phyloP scores from a whole-genome alignment of 2,797 vertebrate genomes.

The Myotis findleyi region DNA sequence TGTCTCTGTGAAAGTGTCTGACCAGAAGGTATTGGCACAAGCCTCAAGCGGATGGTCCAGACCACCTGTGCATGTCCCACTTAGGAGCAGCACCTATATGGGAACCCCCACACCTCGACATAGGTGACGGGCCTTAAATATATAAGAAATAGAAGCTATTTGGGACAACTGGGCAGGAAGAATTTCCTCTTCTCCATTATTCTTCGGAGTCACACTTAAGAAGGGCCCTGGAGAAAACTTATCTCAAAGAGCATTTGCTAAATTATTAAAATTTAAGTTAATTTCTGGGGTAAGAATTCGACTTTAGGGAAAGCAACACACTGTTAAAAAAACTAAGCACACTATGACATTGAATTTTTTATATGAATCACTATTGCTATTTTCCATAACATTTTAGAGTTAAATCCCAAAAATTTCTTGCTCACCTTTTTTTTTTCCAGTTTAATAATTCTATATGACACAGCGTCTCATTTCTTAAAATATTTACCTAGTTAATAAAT shows the following conservation, averaged over 20 bases:
- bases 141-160: too few species aligned
- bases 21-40: too few species aligned
- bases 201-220: not conserved
- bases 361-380: not conserved
- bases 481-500: not conserved
- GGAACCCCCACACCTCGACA: too few species aligned
- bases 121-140: too few species aligned
- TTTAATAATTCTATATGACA: not conserved
- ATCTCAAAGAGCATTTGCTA: not conserved
- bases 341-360: not conserved
- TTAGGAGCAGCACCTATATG: too few species aligned
- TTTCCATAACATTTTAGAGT: constrained; percentile 6
- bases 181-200: not conserved
- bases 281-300: not conserved
- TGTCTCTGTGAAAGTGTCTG: too few species aligned
- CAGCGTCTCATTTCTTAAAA: not conserved
- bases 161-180: too few species aligned
- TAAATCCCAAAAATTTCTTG: not conserved
- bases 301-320: not conserved
- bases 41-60: too few species aligned
- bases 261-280: constrained; percentile 24
- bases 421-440: not conserved
- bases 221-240: not conserved
- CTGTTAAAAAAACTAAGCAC: not conserved
- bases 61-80: too few species aligned